Evolutionary conservation across 2,888 invertebrate species (phyloP).

Genomic region (Stenchaetothrips biformis): DNA sequence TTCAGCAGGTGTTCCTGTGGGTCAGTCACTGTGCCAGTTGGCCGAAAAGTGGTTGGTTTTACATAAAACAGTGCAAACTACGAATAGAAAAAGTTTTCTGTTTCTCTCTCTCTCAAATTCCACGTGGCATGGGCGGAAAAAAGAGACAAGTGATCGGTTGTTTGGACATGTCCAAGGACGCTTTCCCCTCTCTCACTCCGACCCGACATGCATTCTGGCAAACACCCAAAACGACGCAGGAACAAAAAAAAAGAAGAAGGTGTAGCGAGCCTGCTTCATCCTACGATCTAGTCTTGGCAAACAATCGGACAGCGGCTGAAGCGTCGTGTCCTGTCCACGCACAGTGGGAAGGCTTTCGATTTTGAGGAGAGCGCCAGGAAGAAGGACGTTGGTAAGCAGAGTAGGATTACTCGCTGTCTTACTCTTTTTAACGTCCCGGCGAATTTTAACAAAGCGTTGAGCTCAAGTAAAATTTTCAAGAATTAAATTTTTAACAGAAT

Average conservation of each 20-base stretch:
- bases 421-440: too few relatives aligned
- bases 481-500: too few relatives aligned
- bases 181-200: background rate
- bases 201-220: background rate
- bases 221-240: background rate
- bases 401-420: too few relatives aligned
- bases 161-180: background rate
- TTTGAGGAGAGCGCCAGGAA: background rate
- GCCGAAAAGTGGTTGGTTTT: too few relatives aligned
- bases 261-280: background rate
- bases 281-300: background rate
- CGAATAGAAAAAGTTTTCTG: too few relatives aligned
- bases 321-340: background rate
- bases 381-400: too few relatives aligned
- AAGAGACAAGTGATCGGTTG: background rate
- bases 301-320: background rate
- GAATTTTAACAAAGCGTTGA: too few relatives aligned
- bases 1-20: background rate
- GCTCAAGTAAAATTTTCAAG: too few relatives aligned
- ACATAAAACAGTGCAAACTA: too few relatives aligned
- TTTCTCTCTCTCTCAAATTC: too few relatives aligned
- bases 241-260: background rate
- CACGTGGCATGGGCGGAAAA: too few relatives aligned
- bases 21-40: too few relatives aligned
- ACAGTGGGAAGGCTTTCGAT: background rate